These are phyloP conservation scores for Bellardia bayeri DNA, from an alignment of 2,888 invertebrate species.

Conservation along the genomic window DNA sequence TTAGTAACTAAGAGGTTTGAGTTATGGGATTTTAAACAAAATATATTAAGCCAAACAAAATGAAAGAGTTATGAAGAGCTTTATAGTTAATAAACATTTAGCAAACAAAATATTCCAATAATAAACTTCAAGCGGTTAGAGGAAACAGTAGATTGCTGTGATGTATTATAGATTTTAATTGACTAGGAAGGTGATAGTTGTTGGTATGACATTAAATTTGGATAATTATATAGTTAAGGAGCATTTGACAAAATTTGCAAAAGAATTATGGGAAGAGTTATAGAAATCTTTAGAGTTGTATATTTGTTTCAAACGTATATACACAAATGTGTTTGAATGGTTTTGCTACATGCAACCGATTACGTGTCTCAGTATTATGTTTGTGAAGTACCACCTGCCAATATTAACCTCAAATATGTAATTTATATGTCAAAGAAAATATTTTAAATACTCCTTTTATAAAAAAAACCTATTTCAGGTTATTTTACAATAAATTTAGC, in stretches of 20 bases:
- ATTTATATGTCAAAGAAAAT: too few species aligned
- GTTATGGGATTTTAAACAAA: slow-evolving; percentile 12
- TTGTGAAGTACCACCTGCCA: too few species aligned
- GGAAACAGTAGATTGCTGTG: neutral
- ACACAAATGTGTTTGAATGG: too few species aligned
- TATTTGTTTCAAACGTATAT: too few species aligned
- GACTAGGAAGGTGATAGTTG: neutral
- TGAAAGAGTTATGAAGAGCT: neutral
- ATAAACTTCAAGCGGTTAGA: neutral
- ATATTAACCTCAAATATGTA: too few species aligned
- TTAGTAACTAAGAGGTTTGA: slow-evolving; percentile 36
- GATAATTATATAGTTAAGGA: neutral
- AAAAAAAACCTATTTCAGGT: neutral
- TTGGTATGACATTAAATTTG: neutral
- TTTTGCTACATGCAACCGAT: too few species aligned
- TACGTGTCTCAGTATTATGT: neutral
- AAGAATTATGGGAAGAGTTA: too few species aligned
- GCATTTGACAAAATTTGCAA: too few species aligned
- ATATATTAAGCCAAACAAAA: slow-evolving; percentile 23
- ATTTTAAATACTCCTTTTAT: neutral
- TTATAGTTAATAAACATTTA: neutral
- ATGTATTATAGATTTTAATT: neutral
- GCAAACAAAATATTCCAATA: slow-evolving; percentile 7
- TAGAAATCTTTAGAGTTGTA: too few species aligned
- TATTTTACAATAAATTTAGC: neutral